Conservation (phyloP, 2,888 invertebrate genomes). For the Lithophane socia region DNA sequence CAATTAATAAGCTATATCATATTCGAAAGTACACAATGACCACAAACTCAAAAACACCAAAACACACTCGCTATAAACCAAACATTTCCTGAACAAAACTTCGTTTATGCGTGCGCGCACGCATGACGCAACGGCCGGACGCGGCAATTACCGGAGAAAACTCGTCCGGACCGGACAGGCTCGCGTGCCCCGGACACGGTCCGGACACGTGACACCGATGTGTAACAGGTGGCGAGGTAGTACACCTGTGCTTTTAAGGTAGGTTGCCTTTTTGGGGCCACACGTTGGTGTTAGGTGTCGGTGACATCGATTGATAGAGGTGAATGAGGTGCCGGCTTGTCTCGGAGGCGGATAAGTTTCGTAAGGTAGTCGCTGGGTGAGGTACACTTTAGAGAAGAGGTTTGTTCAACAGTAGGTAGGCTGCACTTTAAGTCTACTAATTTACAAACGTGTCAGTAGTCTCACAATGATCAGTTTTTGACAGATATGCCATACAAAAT, state of each 20-base stretch:
- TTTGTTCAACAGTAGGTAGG: background rate
- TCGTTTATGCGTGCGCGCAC: slow-evolving; percentile 36
- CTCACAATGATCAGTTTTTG: too few species aligned
- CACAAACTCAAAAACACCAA: slow-evolving; percentile 24
- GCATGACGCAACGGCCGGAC: slow-evolving; percentile 58
- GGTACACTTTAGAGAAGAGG: too few species aligned
- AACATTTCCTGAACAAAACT: slow-evolving; percentile 60
- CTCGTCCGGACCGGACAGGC: slow-evolving; percentile 49
- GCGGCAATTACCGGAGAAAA: slow-evolving; percentile 73
- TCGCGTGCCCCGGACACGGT: slow-evolving; percentile 54
- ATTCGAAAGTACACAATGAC: slow-evolving; percentile 7
- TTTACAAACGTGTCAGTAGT: too few species aligned
- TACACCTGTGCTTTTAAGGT: slow-evolving; percentile 31
- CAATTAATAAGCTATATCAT: background rate
- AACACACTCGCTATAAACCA: slow-evolving; percentile 17
- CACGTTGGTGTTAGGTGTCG: slow-evolving; percentile 25
- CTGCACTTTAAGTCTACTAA: too few species aligned
- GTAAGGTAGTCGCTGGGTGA: background rate
- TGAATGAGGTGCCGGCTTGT: slow-evolving; percentile 28
- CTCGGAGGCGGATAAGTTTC: background rate
- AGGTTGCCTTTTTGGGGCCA: slow-evolving; percentile 43
- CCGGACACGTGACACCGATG: slow-evolving; percentile 49
- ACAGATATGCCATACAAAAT: too few species aligned
- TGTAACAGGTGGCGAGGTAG: slow-evolving; percentile 43
- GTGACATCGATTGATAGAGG: background rate